Evolutionary conservation across 2,797 vertebrate genomes (phyloP), one percentile per base, ranked within the genome.

Genomic region (Triplophysa yarkandensis): DNA sequence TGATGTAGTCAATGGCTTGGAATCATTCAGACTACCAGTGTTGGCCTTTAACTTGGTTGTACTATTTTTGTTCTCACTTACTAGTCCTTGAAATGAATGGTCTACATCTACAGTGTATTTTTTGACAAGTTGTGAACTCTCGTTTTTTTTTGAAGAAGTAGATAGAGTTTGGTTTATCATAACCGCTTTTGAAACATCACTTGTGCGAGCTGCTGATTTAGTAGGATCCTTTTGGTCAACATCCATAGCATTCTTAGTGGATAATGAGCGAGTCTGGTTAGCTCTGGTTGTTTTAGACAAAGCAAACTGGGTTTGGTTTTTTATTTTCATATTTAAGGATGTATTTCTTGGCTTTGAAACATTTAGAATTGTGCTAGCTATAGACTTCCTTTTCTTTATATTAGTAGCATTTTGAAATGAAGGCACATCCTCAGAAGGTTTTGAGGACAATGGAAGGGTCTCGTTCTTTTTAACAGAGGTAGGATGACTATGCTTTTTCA

Each of bases 361-460:
- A 44, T 70, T 71, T 7, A 34, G 8, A 32, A 6, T 46, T 17
- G 16, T 44, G 17, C 8, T 44, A 2, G 43, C 23, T 25, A 43
- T n/a, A 11, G 27, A 30, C 39, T 64, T 73, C 5, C 90, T 85
- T 86, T 85, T 90, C 57, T 88, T 90, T 77, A 89, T 34, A 6
- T 11, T 65, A 36, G 28, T 39, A 57, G 14, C 57, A 67, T 9
- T 60, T 72, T 72, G 46, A 39, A 63, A 23, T 52, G 14, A 62
- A 50, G 30, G 43, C 6, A 52, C 43, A 19, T 36, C 44, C 16
- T 14, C 44, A 62, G 8, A 10, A 19, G 30, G 10, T 30, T 71
- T 50, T 16, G 25, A 16, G 25, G 13, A 28, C 2, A 25, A 16
- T 16, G 14, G 28, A 14, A 55, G 52, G 0, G 28, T 32, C 17